Conservation (phyloP, 2,113 vertebrate genomes). For the Lathamus discolor region DNA sequence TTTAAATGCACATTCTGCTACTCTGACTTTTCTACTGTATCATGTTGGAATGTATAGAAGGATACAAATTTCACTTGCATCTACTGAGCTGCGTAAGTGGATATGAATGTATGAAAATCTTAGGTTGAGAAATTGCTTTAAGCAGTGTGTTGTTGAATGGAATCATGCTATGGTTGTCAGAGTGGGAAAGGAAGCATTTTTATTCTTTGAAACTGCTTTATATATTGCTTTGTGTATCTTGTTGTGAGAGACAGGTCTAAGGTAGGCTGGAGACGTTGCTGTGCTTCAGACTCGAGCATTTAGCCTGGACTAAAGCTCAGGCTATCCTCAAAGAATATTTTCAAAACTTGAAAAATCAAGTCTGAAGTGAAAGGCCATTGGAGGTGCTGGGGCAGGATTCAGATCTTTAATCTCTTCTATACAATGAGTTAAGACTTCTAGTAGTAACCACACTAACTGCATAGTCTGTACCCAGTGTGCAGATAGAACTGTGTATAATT, state of each 20-base stretch:
- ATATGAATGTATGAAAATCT: background rate
- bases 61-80: background rate
- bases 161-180: background rate
- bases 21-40: background rate
- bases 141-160: background rate
- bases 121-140: background rate
- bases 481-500: background rate
- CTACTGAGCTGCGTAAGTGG: background rate
- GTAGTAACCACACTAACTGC: background rate
- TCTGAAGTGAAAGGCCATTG: background rate
- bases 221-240: background rate
- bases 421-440: background rate
- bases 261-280: background rate
- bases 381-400: fast-evolving
- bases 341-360: background rate
- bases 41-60: background rate
- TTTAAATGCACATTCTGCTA: background rate
- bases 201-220: background rate
- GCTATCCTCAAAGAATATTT: background rate
- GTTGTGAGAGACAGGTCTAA: background rate
- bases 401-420: background rate
- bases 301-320: background rate
- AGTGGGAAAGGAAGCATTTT: background rate
- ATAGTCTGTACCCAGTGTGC: background rate
- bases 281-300: background rate